Percentiles rank a stretch among this genome's conserved stretches.
Conservation (phyloP, 2,113 vertebrate genomes). For the Gymnorhina tibicen region DNA sequence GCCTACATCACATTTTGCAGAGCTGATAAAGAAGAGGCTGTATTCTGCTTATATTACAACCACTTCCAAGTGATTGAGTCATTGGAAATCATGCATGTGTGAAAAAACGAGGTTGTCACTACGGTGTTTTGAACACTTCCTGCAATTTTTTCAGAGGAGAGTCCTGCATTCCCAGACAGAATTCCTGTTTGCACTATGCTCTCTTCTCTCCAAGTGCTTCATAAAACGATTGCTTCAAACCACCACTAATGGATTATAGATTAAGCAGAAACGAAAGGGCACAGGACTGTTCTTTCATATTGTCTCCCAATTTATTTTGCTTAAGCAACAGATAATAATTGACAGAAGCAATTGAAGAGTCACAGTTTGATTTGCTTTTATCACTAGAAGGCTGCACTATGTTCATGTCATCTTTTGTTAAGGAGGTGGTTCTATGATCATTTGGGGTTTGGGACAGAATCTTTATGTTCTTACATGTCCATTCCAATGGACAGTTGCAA, state of each 20-base stretch:
- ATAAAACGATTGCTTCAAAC: neutral
- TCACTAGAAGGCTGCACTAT: neutral
- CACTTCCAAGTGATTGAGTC: neutral
- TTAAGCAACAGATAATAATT: neutral
- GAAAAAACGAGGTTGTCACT: neutral
- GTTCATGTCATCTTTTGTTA: neutral
- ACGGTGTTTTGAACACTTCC: neutral
- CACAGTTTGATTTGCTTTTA: neutral
- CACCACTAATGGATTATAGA: neutral
- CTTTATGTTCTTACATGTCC: neutral
- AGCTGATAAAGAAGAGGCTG: neutral
- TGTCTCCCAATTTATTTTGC: neutral
- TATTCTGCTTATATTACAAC: neutral
- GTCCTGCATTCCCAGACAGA: neutral
- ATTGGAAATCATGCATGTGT: neutral
- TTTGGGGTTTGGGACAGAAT: neutral
- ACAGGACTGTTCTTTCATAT: neutral
- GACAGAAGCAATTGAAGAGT: neutral
- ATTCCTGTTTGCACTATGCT: neutral
- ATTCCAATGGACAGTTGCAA: neutral
- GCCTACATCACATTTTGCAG: neutral
- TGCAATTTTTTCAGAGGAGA: neutral
- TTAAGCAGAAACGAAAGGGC: neutral
- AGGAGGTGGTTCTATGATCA: neutral
- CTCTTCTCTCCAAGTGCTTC: neutral